phyloP scores from a whole-genome alignment of 1,140 invertebrate genomes.

The Scaptomyza hsui region DNA sequence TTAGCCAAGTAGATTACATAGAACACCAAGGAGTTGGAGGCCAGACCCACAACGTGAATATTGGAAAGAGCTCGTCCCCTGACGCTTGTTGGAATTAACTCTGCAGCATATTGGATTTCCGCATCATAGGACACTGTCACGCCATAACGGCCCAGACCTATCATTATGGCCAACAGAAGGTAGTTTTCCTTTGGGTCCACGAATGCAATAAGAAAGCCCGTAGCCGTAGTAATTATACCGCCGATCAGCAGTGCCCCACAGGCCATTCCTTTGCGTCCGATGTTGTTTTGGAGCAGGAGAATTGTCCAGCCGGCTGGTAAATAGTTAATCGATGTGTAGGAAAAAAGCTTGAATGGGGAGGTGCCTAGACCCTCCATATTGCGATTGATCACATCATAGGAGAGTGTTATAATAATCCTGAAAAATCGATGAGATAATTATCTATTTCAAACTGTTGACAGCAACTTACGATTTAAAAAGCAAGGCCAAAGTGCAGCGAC shows the following conservation, averaged over 20 bases:
- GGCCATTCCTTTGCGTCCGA: slow-evolving; percentile 86
- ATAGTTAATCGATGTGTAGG: slow-evolving; percentile 85
- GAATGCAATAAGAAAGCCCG: slow-evolving; percentile 60
- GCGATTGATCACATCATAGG: slow-evolving; percentile 87
- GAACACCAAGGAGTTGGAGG: slow-evolving; percentile 71
- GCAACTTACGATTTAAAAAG: slow-evolving; percentile 86
- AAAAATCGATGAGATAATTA: neutral
- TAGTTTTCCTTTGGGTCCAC: slow-evolving; percentile 61
- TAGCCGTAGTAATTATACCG: slow-evolving; percentile 84
- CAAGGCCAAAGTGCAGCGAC: slow-evolving; percentile 85
- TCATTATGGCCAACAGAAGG: slow-evolving; percentile 61
- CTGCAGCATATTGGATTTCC: slow-evolving; percentile 87
- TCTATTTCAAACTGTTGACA: neutral
- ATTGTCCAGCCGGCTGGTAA: slow-evolving; percentile 86
- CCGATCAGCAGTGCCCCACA: slow-evolving; percentile 85
- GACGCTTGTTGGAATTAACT: slow-evolving; percentile 88
- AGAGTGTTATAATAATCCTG: slow-evolving; percentile 86
- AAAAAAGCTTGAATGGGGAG: slow-evolving; percentile 86
- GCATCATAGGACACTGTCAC: slow-evolving; percentile 88
- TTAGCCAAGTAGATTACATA: slow-evolving; percentile 83
- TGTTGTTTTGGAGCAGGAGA: slow-evolving; percentile 85
- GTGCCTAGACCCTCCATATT: slow-evolving; percentile 86
- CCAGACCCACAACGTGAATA: slow-evolving; percentile 85
- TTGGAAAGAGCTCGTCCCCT: slow-evolving; percentile 85
- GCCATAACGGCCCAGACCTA: slow-evolving; percentile 86